Evolutionary conservation across 1,140 invertebrate genomes (phyloP).

Genomic region (Wiebesia pumilae): DNA sequence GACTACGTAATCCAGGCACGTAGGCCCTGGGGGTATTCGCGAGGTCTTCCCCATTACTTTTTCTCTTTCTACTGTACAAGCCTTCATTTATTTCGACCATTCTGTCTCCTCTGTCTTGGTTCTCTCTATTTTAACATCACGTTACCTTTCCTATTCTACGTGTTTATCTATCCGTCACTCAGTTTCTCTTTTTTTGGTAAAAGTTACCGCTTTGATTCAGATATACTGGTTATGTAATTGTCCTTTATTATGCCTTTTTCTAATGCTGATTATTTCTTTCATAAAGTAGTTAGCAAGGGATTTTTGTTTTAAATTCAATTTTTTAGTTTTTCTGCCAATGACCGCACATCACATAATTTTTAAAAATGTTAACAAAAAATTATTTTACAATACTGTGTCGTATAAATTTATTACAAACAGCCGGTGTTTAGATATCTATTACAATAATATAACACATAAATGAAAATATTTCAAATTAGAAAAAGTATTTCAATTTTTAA

Average conservation of each 20-base stretch:
- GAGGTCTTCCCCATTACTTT: conserved; percentile 15
- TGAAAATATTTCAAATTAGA: too few relatives aligned
- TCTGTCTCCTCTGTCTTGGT: conserved; percentile 40
- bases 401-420: too few relatives aligned
- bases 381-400: too few relatives aligned
- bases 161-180: conserved; percentile 48
- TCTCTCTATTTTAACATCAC: conserved; percentile 49
- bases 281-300: too few relatives aligned
- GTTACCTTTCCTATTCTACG: neutral
- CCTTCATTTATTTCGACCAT: conserved; percentile 38
- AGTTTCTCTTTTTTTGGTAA: neutral
- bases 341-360: too few relatives aligned
- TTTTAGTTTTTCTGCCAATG: neutral
- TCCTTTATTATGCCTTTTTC: neutral
- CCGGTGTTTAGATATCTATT: too few relatives aligned
- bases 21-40: conserved; percentile 58
- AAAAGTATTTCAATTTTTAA: too few relatives aligned
- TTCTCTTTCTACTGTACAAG: conserved; percentile 1
- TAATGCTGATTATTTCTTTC: neutral
- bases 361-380: too few relatives aligned
- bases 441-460: too few relatives aligned
- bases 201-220: neutral
- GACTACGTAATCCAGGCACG: conserved; percentile 54
- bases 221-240: conserved; percentile 42
- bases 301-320: neutral